phyloP scores from a whole-genome alignment of 2,888 invertebrate species.

The Beris morrisii region DNA sequence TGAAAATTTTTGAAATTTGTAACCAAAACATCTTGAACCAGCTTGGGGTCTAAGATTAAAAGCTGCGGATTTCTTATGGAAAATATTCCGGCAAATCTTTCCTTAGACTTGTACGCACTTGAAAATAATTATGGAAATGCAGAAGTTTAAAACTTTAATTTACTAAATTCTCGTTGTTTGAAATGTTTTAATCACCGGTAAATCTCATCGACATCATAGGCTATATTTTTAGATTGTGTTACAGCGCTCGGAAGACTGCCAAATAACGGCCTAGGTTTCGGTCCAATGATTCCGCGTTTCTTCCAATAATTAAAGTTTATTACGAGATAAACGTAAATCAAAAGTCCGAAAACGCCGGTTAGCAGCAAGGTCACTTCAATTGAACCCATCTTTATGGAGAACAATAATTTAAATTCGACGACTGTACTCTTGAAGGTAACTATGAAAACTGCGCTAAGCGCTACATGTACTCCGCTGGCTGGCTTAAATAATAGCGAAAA shows the following conservation, averaged over 20 bases:
- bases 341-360: neutral
- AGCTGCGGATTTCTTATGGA: slow-evolving; percentile 49
- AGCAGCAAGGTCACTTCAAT: slow-evolving; percentile 7
- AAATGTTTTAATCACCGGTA: slow-evolving; percentile 49
- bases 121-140: too few relatives aligned
- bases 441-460: too few relatives aligned
- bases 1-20: slow-evolving; percentile 54
- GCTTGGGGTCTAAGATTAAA: slow-evolving; percentile 50
- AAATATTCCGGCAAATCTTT: slow-evolving; percentile 55
- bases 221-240: slow-evolving; percentile 45
- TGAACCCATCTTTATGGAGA: neutral
- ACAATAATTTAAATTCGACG: too few relatives aligned
- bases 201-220: slow-evolving; percentile 51
- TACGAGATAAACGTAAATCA: slow-evolving; percentile 45
- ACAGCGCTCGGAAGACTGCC: slow-evolving; percentile 51
- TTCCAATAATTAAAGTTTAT: slow-evolving; percentile 55
- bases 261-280: slow-evolving; percentile 47
- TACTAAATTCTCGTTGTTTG: neutral
- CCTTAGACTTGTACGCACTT: slow-evolving; percentile 46
- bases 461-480: too few relatives aligned
- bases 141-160: too few relatives aligned
- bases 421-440: too few relatives aligned
- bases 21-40: slow-evolving; percentile 49
- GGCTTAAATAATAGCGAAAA: too few relatives aligned
- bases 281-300: slow-evolving; percentile 50